Percentiles rank a stretch among this genome's conserved stretches.
phyloP scores from a whole-genome alignment of 2,113 vertebrate genomes.

The Dissostichus mawsoni region DNA sequence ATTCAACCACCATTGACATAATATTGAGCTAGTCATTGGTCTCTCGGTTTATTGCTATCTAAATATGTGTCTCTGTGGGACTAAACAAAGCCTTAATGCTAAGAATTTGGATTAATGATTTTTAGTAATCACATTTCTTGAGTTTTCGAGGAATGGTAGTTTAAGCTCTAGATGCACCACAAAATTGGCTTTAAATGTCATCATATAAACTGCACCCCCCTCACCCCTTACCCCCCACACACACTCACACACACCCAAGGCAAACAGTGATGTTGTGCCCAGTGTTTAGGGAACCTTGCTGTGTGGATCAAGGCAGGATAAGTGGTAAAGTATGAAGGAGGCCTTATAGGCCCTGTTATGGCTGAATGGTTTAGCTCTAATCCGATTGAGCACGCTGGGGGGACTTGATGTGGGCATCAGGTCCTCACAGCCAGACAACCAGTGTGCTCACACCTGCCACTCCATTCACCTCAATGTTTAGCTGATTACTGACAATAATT shows the following conservation, averaged over 20 bases:
- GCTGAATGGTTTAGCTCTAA: constrained; percentile 76
- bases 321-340: constrained; percentile 64
- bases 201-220: not conserved
- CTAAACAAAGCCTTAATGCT: too few relatives aligned
- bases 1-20: too few relatives aligned
- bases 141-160: too few relatives aligned
- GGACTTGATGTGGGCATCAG: constrained; percentile 56
- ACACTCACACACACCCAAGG: not conserved
- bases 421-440: constrained; percentile 63
- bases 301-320: constrained; percentile 69
- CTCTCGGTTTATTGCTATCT: too few relatives aligned
- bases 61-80: too few relatives aligned
- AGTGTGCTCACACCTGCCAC: constrained; percentile 74
- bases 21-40: too few relatives aligned
- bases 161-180: too few relatives aligned
- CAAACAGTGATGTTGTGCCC: constrained; percentile 32
- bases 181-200: constrained; percentile 19
- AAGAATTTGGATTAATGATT: too few relatives aligned
- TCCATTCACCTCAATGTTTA: constrained; percentile 56
- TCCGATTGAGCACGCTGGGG: constrained; percentile 65
- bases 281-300: constrained; percentile 61
- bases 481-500: constrained; percentile 74
- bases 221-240: not conserved
- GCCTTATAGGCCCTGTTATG: constrained; percentile 64
- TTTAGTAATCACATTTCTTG: too few relatives aligned